Evolutionary conservation across 2,888 invertebrate species (phyloP).

Genomic region (Spialia ferax): DNA sequence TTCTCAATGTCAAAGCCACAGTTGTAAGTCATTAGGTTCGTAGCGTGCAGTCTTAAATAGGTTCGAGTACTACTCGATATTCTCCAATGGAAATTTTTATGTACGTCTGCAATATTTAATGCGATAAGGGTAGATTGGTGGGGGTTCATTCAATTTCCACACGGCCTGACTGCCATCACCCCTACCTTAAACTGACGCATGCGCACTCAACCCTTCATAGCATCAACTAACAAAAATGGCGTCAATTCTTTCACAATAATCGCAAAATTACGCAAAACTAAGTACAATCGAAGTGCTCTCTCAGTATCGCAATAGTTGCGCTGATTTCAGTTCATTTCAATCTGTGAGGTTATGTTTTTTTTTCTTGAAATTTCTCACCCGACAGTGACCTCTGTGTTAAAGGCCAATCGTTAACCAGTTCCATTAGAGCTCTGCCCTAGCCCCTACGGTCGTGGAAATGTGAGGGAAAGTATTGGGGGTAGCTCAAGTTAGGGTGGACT

Average conservation of each 20-base stretch:
- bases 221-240: conserved; percentile 60
- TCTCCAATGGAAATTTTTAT: conserved; percentile 14
- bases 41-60: conserved; percentile 19
- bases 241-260: conserved; percentile 53
- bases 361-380: conserved; percentile 29
- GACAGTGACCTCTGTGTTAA: conserved; percentile 43
- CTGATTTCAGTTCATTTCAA: conserved; percentile 31
- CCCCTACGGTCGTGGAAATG: conserved; percentile 31
- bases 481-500: conserved; percentile 60
- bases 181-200: conserved; percentile 75
- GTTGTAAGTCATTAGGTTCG: conserved; percentile 16
- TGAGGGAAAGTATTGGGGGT: conserved; percentile 39
- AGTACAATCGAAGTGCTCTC: conserved; percentile 33
- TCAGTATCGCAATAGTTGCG: conserved; percentile 24
- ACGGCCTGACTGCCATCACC: conserved; percentile 41
- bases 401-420: conserved; percentile 41
- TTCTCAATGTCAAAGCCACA: conserved; percentile 35
- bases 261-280: conserved; percentile 38
- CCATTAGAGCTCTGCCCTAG: conserved; percentile 30
- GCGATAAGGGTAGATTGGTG: not conserved
- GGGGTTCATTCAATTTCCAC: conserved; percentile 33
- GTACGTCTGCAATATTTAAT: conserved; percentile 23
- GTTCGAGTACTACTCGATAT: conserved; percentile 23
- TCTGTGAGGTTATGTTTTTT: conserved; percentile 38
- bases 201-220: conserved; percentile 54